phyloP scores from a whole-genome alignment of 1,140 invertebrate genomes.

The Chrysopa pallens region DNA sequence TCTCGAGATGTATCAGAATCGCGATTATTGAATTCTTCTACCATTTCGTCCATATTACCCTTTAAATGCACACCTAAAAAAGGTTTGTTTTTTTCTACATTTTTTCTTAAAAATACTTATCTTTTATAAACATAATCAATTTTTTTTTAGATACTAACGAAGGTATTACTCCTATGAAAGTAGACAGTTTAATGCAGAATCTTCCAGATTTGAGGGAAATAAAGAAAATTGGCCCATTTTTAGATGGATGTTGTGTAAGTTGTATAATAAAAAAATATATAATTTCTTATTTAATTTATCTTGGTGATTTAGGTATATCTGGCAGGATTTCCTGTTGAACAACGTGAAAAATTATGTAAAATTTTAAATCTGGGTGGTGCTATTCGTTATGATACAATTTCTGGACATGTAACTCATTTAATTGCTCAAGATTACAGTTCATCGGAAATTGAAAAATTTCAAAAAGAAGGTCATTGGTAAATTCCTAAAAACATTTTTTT shows the following conservation, averaged over 20 bases:
- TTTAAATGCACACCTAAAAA: background rate
- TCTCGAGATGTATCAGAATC: slow-evolving; percentile 1
- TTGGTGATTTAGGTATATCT: slow-evolving; percentile 33
- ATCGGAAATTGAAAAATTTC: slow-evolving; percentile 25
- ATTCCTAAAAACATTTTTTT: background rate
- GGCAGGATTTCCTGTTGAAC: slow-evolving; percentile 38
- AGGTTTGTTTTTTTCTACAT: background rate
- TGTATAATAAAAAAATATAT: slow-evolving; percentile 8
- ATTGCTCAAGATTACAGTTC: slow-evolving; percentile 41
- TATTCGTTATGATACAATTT: slow-evolving; percentile 54
- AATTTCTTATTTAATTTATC: slow-evolving; percentile 1
- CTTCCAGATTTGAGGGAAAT: slow-evolving; percentile 31
- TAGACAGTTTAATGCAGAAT: too few relatives aligned
- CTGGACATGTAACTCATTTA: slow-evolving; percentile 62
- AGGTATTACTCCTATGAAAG: slow-evolving; percentile 20
- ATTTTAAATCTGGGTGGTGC: slow-evolving; percentile 66
- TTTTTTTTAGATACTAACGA: slow-evolving; percentile 20
- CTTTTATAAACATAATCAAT: background rate
- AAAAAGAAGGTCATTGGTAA: slow-evolving; percentile 21
- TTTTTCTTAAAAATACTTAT: background rate
- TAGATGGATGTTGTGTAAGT: slow-evolving; percentile 69
- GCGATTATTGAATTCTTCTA: slow-evolving; percentile 1
- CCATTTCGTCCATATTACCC: background rate
- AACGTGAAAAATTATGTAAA: slow-evolving; percentile 56
- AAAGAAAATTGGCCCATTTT: slow-evolving; percentile 54